phyloP scores from a whole-genome alignment of 2,113 vertebrate genomes.

The Apistogramma diplotaenia region DNA sequence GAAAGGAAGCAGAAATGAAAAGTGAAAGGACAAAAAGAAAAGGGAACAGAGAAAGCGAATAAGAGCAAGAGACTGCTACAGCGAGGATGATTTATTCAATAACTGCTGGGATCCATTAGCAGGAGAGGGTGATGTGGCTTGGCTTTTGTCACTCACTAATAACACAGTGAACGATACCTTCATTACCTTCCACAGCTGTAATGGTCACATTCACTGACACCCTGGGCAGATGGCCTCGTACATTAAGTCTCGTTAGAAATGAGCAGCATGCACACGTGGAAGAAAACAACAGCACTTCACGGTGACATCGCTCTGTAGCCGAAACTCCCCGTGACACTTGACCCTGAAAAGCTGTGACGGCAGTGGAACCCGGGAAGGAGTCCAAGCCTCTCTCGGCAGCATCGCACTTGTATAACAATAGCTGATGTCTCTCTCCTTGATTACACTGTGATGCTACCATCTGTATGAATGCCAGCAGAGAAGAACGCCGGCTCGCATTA shows the following conservation, averaged over 20 bases:
- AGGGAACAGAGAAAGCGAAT: background rate
- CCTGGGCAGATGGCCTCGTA: background rate
- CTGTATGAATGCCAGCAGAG: background rate
- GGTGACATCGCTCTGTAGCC: background rate
- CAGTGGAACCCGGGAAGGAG: slow-evolving; percentile 47
- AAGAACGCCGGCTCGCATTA: background rate
- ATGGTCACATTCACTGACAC: background rate
- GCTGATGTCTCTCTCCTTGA: slow-evolving; percentile 26
- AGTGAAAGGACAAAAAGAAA: background rate
- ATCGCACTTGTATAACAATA: slow-evolving; percentile 35
- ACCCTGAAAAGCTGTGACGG: slow-evolving; percentile 16
- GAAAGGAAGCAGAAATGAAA: background rate
- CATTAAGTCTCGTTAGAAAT: background rate
- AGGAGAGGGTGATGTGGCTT: background rate
- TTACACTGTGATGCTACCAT: slow-evolving; percentile 13
- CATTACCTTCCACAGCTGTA: slow-evolving; percentile 23
- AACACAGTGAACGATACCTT: slow-evolving; percentile 24
- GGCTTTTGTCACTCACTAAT: slow-evolving; percentile 30
- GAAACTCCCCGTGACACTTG: slow-evolving; percentile 15
- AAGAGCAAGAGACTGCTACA: background rate
- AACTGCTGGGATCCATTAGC: slow-evolving; percentile 18
- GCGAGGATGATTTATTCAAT: slow-evolving; percentile 27
- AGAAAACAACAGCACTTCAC: background rate
- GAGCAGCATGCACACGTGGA: background rate
- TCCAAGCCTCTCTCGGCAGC: slow-evolving; percentile 39